Evolutionary conservation across 2,888 invertebrate genomes (phyloP).

Genomic region (Boloria euphrosyne): DNA sequence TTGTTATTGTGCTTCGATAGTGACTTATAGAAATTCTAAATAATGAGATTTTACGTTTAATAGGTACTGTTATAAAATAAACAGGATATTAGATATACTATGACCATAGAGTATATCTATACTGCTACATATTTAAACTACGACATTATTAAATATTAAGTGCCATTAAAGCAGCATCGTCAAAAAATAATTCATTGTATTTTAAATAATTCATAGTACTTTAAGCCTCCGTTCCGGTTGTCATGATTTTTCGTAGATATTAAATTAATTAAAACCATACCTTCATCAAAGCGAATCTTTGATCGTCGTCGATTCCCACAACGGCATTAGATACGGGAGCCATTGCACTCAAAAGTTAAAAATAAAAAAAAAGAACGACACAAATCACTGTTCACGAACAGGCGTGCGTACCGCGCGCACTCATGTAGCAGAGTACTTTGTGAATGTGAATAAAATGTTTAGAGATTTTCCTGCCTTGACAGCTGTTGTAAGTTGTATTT

Average conservation of each 20-base stretch:
- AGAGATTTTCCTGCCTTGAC: too few relatives aligned
- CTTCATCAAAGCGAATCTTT: slow-evolving; percentile 90
- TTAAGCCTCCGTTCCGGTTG: neutral
- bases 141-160: too few relatives aligned
- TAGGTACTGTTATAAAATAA: too few relatives aligned
- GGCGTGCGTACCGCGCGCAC: slow-evolving; percentile 27
- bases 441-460: too few relatives aligned
- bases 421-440: slow-evolving; percentile 3
- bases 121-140: too few relatives aligned
- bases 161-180: neutral
- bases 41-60: too few relatives aligned
- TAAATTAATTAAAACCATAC: slow-evolving; percentile 62
- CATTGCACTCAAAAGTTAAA: slow-evolving; percentile 42
- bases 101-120: too few relatives aligned
- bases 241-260: neutral
- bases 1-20: too few relatives aligned
- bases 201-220: neutral
- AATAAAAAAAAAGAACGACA: slow-evolving; percentile 10
- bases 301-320: slow-evolving; percentile 86
- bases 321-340: slow-evolving; percentile 70
- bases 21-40: too few relatives aligned
- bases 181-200: neutral
- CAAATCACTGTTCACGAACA: slow-evolving; percentile 13
- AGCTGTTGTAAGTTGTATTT: too few relatives aligned
- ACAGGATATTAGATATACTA: too few relatives aligned